Base-by-base conservation (phyloP, 2,888 invertebrate genomes). In the Drosophila kambysellisi region DNA sequence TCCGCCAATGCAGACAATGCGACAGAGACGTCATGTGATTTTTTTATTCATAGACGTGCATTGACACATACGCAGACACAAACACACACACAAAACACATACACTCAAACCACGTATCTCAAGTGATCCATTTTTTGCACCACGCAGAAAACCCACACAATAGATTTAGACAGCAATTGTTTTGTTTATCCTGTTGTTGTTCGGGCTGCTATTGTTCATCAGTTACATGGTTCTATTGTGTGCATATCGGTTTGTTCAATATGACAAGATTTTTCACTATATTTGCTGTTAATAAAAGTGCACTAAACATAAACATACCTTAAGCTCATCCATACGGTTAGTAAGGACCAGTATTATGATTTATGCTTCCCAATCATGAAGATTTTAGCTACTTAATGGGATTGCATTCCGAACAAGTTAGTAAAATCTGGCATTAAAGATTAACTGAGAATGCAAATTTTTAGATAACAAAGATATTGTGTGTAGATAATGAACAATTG, bases 121-220 rank as follows among this genome's bases (percentile, higher is more conserved):
- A 66, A 71, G 84, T 79, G 89, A 89, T 85, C 77, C 77, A 69
- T 83, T 79, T 83, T 62, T 74, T 70, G 58, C 71, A 52, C 35
- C 32, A 46, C 56, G 50, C 57, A 87, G 88, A 85, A 82, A 73
- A 68, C 68, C 52, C 53, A 66, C 72, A 90, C 90, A 87, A 88
- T 86, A 86, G 85, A 74, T 88, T 85, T 83, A 86, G 89, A 90
- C 88, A 85, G 76, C 86, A 83, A 88, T 90, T 87, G 90, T 84
- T 88, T 74, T 77, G 73, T 41, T 75, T 74, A 76, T 54, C 53
- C 35, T 37, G 77, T 61, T 78, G 67, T 59, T 72, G 56, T 46
- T 67, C 75, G 57, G 57, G 66, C 59, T 76, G 65, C 70, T 59
- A 60, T 51, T 70, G 70, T 75, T 72, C 74, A 70, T 71, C 67